phyloP scores from a whole-genome alignment of 1,140 invertebrate genomes.

The Zaprionus gabonicus region DNA sequence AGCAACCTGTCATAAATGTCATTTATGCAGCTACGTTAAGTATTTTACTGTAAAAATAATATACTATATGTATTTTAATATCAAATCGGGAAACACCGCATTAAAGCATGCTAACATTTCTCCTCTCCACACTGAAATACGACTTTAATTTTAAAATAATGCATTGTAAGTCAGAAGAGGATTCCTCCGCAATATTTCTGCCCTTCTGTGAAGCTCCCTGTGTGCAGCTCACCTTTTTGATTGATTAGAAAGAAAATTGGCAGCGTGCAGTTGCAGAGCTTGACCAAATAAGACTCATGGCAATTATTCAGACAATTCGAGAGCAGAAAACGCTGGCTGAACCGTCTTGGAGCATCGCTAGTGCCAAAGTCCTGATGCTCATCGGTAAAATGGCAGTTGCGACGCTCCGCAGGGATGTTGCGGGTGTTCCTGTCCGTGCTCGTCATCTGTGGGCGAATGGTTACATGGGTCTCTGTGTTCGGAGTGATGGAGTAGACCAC shows the following conservation, averaged over 20 bases:
- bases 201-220: neutral
- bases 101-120: no score
- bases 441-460: slow-evolving; percentile 67
- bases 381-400: slow-evolving; percentile 66
- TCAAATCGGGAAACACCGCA: no score
- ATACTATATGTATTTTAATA: no score
- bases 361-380: slow-evolving; percentile 57
- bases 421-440: slow-evolving; percentile 61
- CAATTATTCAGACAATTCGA: slow-evolving; percentile 68
- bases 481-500: slow-evolving; percentile 65
- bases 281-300: slow-evolving; percentile 70
- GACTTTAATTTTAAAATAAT: no score
- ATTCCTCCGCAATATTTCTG: no score
- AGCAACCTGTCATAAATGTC: neutral
- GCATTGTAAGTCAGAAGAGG: no score
- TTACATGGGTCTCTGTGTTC: slow-evolving; percentile 70
- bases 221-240: slow-evolving; percentile 37
- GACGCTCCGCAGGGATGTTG: slow-evolving; percentile 41
- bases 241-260: slow-evolving; percentile 67
- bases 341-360: slow-evolving; percentile 41
- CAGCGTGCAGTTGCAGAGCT: slow-evolving; percentile 71
- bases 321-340: slow-evolving; percentile 40
- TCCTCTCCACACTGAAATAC: no score
- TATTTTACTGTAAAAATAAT: neutral
- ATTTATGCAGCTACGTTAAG: neutral